phyloP scores from a whole-genome alignment of 2,888 invertebrate genomes.

The Spilosoma lubricipeda region DNA sequence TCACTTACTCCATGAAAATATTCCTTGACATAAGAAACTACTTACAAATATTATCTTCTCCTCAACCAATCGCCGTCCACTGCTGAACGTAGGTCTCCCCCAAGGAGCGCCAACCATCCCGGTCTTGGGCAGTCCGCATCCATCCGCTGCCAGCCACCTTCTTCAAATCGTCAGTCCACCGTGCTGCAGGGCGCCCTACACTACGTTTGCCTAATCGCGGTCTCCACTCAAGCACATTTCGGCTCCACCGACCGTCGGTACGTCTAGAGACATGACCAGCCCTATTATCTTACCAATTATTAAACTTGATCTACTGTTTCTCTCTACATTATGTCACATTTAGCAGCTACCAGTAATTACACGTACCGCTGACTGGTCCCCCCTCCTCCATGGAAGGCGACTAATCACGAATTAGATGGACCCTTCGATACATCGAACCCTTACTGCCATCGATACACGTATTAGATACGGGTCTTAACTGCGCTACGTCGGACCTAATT shows the following conservation, averaged over 20 bases:
- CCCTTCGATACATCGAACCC: conserved; percentile 21
- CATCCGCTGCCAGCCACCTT: too few species aligned
- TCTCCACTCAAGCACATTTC: too few species aligned
- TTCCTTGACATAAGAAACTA: neutral
- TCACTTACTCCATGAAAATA: too few species aligned
- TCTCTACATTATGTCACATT: conserved; percentile 7
- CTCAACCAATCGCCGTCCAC: too few species aligned
- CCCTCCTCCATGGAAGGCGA: conserved; percentile 14
- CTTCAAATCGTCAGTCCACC: too few species aligned
- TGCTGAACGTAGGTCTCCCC: too few species aligned
- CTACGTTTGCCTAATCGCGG: too few species aligned
- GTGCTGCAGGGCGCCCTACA: too few species aligned
- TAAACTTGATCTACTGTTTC: neutral
- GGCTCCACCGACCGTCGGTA: too few species aligned
- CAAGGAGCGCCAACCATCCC: too few species aligned
- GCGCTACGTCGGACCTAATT: conserved; percentile 12
- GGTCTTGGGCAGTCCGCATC: too few species aligned
- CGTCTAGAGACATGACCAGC: too few species aligned
- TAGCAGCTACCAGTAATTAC: conserved; percentile 40
- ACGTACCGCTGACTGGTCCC: conserved; percentile 49
- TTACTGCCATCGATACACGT: conserved; percentile 14
- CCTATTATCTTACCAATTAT: neutral
- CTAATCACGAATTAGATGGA: conserved; percentile 30
- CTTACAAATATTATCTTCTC: neutral
- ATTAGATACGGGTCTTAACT: conserved; percentile 9